Conservation (phyloP, 1,140 invertebrate genomes). For the Orchesella cincta region DNA sequence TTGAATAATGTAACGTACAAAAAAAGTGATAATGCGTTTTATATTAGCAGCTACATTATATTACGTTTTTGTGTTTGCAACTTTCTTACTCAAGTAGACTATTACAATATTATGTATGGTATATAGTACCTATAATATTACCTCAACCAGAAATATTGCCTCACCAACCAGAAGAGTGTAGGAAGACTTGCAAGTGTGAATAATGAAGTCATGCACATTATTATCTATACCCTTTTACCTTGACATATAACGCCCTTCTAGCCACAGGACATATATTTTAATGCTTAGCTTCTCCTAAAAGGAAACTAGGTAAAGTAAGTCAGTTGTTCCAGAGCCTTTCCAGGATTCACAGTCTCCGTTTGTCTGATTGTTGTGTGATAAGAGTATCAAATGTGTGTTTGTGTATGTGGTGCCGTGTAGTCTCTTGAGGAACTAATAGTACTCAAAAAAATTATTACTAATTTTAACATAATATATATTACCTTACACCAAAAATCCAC, state of each 20-base stretch:
- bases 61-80: too few relatives aligned
- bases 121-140: too few relatives aligned
- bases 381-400: constrained; percentile 6
- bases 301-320: neutral
- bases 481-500: neutral
- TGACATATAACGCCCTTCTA: too few relatives aligned
- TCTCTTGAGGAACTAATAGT: constrained; percentile 14
- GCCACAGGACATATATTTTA: neutral
- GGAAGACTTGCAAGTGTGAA: neutral
- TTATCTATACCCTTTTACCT: too few relatives aligned
- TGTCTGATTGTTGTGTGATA: neutral
- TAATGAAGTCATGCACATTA: neutral
- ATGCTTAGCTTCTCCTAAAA: neutral
- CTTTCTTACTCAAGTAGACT: too few relatives aligned
- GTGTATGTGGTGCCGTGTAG: neutral
- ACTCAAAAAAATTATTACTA: neutral
- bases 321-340: neutral
- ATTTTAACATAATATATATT: neutral
- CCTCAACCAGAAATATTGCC: too few relatives aligned
- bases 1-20: too few relatives aligned
- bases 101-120: too few relatives aligned
- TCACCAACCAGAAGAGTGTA: too few relatives aligned
- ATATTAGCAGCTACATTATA: too few relatives aligned
- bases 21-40: too few relatives aligned
- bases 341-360: neutral